Evolutionary conservation across 2,888 invertebrate genomes (phyloP), one percentile per base, ranked within the genome.

Genomic region (Drosophila paramelanica): DNA sequence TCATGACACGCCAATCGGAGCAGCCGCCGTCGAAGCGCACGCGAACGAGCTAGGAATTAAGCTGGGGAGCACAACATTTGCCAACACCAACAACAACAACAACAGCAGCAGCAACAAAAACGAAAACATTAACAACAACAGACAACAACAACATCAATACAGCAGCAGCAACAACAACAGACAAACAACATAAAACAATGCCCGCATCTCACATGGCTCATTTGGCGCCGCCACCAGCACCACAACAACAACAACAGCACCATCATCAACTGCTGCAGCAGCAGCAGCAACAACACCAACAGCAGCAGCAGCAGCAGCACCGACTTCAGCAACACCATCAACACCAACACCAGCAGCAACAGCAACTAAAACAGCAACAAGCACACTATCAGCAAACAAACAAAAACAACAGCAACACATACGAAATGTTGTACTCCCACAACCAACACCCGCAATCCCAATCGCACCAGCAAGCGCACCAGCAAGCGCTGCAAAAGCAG

Each of bases 1-100:
- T 97, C 93, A 97, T 97, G 96, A 94, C 96, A 93, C 91, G 92
- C 77, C 91, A 90, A 74, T 89, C 92, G 79, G 92, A 92, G 66
- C 91, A 92, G 83, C 92, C 92, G 78, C 91, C 92, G 47, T 85
- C 90, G 50, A 93, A 93, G 73, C 90, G 93, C 38, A 89, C 91
- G 39, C 91, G 93, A 65, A 91, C 92, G 72, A 93, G 93, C 93
- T 93, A 93, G 93, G 93, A 93, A 90, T 90, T 91, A 92, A 92
- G 92, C 89, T 92, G 91, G 93, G 93, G 92, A 92, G 92, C 91
- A 91, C 92, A 92, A 90, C 90, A 91, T 88, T 89, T 86, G 90
- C 88, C 91, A 73, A 59, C 75, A 76, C 50, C 89, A 87, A 53
- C 83, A 81, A 58, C 87, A 82, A 33, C 81, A 79, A 14, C 82